Evolutionary conservation across 1,140 invertebrate genomes (phyloP).

Genomic region (Neotoxoptera formosana): DNA sequence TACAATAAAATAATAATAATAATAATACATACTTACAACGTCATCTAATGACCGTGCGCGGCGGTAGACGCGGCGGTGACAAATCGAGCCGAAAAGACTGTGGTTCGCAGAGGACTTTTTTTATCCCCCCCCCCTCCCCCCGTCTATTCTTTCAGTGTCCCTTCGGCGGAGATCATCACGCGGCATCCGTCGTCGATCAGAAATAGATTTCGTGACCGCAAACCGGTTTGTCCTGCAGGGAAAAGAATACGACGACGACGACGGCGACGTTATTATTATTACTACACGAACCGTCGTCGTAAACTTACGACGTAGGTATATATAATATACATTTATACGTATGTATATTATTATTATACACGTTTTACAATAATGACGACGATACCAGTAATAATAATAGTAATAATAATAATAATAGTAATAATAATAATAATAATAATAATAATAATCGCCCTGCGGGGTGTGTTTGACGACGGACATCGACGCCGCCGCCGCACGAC

Average conservation of each 20-base stretch:
- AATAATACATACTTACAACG: slow-evolving; percentile 8
- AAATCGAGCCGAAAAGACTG: slow-evolving; percentile 35
- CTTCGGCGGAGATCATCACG: not conserved
- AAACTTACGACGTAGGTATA: slow-evolving; percentile 8
- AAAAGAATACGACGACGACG: not conserved
- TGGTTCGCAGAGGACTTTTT: not conserved
- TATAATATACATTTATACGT: slow-evolving; percentile 10
- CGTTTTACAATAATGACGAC: slow-evolving; percentile 50
- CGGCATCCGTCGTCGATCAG: slow-evolving; percentile 23
- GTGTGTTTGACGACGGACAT: slow-evolving; percentile 32
- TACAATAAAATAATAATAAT: not conserved
- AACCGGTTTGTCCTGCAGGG: slow-evolving; percentile 49
- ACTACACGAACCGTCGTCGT: slow-evolving; percentile 31
- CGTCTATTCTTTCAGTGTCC: not conserved
- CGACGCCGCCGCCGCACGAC: slow-evolving; percentile 33
- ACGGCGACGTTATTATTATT: slow-evolving; percentile 26
- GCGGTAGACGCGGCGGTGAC: not conserved
- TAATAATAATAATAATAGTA: too few relatives aligned
- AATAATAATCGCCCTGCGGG: slow-evolving; percentile 50
- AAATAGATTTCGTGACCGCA: slow-evolving; percentile 51
- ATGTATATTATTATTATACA: slow-evolving; percentile 35
- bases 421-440: slow-evolving; percentile 29
- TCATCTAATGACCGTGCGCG: slow-evolving; percentile 52
- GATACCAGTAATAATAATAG: slow-evolving; percentile 24
- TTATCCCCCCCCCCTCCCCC: too few relatives aligned